Conservation (phyloP, 2,113 vertebrate species). For the Ondatra zibethicus region DNA sequence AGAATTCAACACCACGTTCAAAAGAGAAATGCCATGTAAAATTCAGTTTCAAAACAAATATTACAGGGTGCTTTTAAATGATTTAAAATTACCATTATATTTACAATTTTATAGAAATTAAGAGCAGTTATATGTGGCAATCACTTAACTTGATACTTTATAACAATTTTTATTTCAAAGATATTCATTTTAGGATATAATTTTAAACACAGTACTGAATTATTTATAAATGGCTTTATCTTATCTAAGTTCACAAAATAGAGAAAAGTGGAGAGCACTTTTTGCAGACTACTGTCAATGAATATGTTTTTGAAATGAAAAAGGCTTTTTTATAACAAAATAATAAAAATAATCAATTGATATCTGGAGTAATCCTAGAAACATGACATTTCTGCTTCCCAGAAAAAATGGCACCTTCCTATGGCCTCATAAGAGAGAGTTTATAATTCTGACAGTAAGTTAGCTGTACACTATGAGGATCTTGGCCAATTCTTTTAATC, state of each 20-base stretch:
- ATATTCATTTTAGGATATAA: not conserved
- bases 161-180: constrained; percentile 14
- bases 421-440: not conserved
- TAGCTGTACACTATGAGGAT: constrained; percentile 16
- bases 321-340: not conserved
- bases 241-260: constrained; percentile 37
- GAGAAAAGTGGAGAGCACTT: not conserved
- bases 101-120: constrained; percentile 24
- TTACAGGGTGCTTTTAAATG: not conserved
- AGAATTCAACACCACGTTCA: constrained; percentile 31
- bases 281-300: not conserved
- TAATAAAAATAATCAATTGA: not conserved
- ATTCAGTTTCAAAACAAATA: constrained; percentile 18
- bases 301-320: not conserved
- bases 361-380: not conserved
- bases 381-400: not conserved
- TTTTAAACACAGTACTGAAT: not conserved
- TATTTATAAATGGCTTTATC: not conserved
- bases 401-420: not conserved
- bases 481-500: not conserved
- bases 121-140: not conserved
- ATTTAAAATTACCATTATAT: not conserved
- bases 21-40: constrained; percentile 20
- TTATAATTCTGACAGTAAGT: constrained; percentile 22
- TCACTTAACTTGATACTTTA: not conserved